A percentile compares a stretch with the other conserved stretches of the same genome.
Evolutionary conservation across 92 coral and sea anemone species (phyloP).

Genomic region (Actinostola sp.): DNA sequence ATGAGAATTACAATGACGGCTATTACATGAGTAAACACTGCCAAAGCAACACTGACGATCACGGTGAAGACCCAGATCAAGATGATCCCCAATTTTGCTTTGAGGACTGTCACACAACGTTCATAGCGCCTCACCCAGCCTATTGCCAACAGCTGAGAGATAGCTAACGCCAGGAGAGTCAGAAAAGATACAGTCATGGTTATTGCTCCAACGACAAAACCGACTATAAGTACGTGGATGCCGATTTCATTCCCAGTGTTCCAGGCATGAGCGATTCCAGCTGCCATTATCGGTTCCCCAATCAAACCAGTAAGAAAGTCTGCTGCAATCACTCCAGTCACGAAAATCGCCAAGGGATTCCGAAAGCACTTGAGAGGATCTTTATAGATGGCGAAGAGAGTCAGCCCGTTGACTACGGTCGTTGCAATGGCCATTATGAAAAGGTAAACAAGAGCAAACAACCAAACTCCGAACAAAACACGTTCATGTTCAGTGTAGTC

Average conservation of each 20-base stretch:
- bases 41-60: background rate
- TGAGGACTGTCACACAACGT: constrained; percentile 25
- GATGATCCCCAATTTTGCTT: constrained; percentile 40
- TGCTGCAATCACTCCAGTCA: constrained; percentile 15
- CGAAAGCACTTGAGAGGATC: constrained; percentile 47
- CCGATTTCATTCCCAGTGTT: background rate
- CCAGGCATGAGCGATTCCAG: constrained; percentile 2
- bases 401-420: constrained; percentile 12
- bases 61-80: constrained; percentile 37
- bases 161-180: constrained; percentile 63
- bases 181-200: constrained; percentile 68
- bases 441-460: constrained; percentile 10
- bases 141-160: constrained; percentile 64
- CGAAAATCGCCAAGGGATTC: constrained; percentile 30
- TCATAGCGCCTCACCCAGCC: constrained; percentile 49
- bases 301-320: constrained; percentile 32
- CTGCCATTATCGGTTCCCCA: constrained; percentile 19
- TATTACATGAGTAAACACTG: background rate
- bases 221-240: constrained; percentile 14
- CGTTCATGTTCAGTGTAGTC: background rate
- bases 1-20: background rate
- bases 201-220: constrained; percentile 43
- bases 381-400: constrained; percentile 42
- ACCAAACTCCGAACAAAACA: background rate
- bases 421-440: constrained; percentile 29